phyloP scores from a whole-genome alignment of 2,113 vertebrate species.

The Nymphicus hollandicus region DNA sequence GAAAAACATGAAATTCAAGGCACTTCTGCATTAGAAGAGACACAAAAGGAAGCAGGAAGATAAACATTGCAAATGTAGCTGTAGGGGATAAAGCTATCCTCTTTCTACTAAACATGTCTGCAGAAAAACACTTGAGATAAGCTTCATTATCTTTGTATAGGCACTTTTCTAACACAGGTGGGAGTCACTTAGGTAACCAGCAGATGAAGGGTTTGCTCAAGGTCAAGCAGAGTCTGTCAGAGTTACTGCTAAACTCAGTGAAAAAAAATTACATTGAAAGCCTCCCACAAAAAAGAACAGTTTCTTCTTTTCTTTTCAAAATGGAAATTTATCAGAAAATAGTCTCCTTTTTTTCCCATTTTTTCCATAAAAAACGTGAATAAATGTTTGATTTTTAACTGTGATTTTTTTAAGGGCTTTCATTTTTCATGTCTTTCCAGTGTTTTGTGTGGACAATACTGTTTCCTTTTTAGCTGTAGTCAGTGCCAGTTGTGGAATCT shows the following conservation, averaged over 20 bases:
- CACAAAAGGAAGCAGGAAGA: not conserved
- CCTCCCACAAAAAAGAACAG: not conserved
- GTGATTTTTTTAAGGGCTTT: not conserved
- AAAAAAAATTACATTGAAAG: not conserved
- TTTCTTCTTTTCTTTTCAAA: not conserved
- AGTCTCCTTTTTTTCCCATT: not conserved
- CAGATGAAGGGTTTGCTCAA: slow-evolving; percentile 24
- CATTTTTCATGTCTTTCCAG: slow-evolving; percentile 33
- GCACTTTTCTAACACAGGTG: slow-evolving; percentile 12
- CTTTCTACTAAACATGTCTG: not conserved
- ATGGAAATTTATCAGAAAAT: not conserved
- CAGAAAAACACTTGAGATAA: slow-evolving; percentile 23
- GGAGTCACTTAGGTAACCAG: slow-evolving; percentile 6
- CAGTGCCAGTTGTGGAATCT: not conserved
- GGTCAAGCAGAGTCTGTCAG: slow-evolving; percentile 4
- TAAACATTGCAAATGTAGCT: not conserved
- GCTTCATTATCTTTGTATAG: slow-evolving; percentile 11
- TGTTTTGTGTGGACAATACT: not conserved
- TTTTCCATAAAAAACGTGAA: not conserved
- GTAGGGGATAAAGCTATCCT: not conserved
- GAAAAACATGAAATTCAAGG: not conserved
- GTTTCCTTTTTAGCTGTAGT: not conserved
- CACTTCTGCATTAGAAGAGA: not conserved
- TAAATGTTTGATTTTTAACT: not conserved
- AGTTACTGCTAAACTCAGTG: not conserved